These are phyloP conservation scores for Odontomachus brunneus DNA, from an alignment of 1,140 invertebrate genomes.

Conservation along the genomic window DNA sequence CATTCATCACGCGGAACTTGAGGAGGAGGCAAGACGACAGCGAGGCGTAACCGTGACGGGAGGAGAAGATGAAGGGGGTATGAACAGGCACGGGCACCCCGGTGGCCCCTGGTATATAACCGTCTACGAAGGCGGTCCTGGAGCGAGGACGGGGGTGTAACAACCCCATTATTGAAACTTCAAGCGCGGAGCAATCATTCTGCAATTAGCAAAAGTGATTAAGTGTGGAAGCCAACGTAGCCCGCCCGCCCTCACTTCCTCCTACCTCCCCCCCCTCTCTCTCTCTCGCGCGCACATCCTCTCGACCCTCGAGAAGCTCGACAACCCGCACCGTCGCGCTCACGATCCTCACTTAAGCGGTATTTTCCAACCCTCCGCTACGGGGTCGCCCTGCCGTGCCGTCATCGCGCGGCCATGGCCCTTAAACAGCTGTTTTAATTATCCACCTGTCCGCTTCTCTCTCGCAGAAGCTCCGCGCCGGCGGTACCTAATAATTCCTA, in stretches of 20 bases:
- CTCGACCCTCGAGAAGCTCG: not conserved
- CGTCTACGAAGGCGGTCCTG: conserved; percentile 56
- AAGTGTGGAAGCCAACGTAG: conserved; percentile 75
- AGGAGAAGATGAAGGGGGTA: conserved; percentile 50
- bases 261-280: not conserved
- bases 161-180: conserved; percentile 82
- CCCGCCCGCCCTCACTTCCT: not conserved
- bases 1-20: conserved; percentile 73
- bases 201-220: conserved; percentile 82
- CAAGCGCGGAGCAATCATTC: conserved; percentile 80
- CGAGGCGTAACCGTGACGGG: conserved; percentile 34
- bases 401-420: not conserved
- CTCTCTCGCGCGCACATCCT: conserved; percentile 8
- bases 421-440: conserved; percentile 76
- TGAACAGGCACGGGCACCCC: conserved; percentile 53
- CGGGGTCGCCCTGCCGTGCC: not conserved
- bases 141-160: conserved; percentile 64
- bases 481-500: conserved; percentile 62
- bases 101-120: conserved; percentile 60
- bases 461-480: conserved; percentile 11
- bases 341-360: conserved; percentile 35
- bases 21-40: conserved; percentile 45
- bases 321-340: not conserved
- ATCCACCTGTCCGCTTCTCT: conserved; percentile 67
- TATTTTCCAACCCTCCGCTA: conserved; percentile 39